Base-by-base conservation (phyloP, 2,888 invertebrate species). In the Pristionchus maxplancki region DNA sequence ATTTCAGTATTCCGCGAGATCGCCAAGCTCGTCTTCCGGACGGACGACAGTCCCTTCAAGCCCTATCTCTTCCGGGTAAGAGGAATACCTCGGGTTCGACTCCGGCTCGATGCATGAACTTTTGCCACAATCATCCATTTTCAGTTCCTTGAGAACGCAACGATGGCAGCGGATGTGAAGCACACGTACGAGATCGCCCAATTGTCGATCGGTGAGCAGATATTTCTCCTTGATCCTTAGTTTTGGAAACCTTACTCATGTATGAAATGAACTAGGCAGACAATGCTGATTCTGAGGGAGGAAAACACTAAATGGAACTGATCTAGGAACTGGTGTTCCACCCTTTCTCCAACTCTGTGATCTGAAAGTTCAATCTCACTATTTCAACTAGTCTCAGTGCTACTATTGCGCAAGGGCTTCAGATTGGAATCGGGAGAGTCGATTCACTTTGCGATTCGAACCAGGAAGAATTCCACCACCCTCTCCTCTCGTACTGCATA, bases 1-100 rank as follows among this genome's bases (percentile, higher is more conserved):
- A 58, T 67, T 67, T 8, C 78, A 78, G 78, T 78, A 34, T 78
- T 78, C 44, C 44, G 78, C 40, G 78, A 78, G 44, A 78, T 78
- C 20, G 11, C 78, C 4, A 78, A 44, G 28, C 28, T 78, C 13
- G 78, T 78, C 6, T 48, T 48, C 44, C 9, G 5, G 48, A 44
- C 44, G 24, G n/a, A 40, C n/a, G 78, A 78, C 48, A 78, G 78
- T 13, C 44, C 78, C 9, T 78, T 78, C 78, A 78, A 78, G 20
- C 78, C 78, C 15, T 78, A 78, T 17, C 11, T 78, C 48, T 78
- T 78, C n/a, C 78, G 44, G n/a, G n/a, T n/a, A n/a, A n/a, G n/a
- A n/a, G n/a, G n/a, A n/a, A n/a, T n/a, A n/a, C n/a, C n/a, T n/a
- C n/a, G n/a, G n/a, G n/a, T n/a, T n/a, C n/a, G n/a, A n/a, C n/a